These are phyloP conservation scores for Timema cristinae DNA, from an alignment of 2,888 invertebrate genomes.

Conservation along the genomic window DNA sequence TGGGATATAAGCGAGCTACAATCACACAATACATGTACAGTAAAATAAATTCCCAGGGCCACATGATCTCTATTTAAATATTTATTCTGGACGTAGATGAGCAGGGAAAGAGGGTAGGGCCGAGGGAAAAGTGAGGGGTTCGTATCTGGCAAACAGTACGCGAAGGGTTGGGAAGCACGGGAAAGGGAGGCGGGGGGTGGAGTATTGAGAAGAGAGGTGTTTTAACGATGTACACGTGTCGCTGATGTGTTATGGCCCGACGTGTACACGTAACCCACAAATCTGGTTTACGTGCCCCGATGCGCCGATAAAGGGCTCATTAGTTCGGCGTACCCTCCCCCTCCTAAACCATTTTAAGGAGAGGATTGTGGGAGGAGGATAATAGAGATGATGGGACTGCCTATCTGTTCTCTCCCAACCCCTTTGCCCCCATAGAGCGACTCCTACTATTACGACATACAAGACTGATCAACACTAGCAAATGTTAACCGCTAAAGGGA, in stretches of 20 bases:
- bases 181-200: not conserved
- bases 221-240: slow-evolving; percentile 11
- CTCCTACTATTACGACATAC: too few species aligned
- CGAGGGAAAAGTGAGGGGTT: not conserved
- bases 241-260: slow-evolving; percentile 11
- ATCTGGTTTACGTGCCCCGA: slow-evolving; percentile 49
- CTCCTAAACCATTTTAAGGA: not conserved
- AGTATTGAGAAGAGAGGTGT: not conserved
- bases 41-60: too few species aligned
- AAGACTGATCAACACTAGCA: too few species aligned
- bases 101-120: not conserved
- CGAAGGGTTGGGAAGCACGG: not conserved
- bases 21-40: too few species aligned
- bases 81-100: not conserved
- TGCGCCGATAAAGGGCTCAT: slow-evolving; percentile 50
- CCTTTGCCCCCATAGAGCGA: not conserved
- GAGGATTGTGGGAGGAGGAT: not conserved
- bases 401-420: not conserved
- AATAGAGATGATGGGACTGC: slow-evolving; percentile 9
- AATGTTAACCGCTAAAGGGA: too few species aligned
- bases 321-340: slow-evolving; percentile 37
- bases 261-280: slow-evolving; percentile 25
- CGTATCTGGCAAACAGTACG: too few species aligned
- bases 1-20: too few species aligned
- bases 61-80: slow-evolving; percentile 11